phyloP scores from a whole-genome alignment of 2,797 vertebrate species.

The Bufotes viridis region DNA sequence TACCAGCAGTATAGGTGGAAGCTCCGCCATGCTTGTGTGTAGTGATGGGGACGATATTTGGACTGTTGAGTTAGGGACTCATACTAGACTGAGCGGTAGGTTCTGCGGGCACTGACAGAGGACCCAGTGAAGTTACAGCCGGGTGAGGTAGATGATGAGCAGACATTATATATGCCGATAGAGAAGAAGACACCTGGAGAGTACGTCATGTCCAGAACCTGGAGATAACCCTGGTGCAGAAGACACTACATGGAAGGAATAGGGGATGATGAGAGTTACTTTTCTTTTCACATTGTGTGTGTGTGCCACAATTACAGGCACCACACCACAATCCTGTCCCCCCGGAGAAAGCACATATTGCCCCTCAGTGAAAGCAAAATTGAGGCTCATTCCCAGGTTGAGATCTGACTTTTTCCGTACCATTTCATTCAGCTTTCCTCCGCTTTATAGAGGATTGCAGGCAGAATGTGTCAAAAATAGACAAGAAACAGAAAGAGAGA shows the following conservation, averaged over 20 bases:
- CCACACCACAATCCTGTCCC: slow-evolving; percentile 7
- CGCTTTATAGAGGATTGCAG: slow-evolving; percentile 45
- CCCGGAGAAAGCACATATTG: slow-evolving; percentile 24
- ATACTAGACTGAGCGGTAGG: background rate
- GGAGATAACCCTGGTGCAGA: background rate
- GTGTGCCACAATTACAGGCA: slow-evolving; percentile 29
- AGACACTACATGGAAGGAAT: background rate
- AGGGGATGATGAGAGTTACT: background rate
- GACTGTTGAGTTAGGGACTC: background rate
- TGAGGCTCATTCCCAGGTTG: slow-evolving; percentile 26
- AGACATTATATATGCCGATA: too few species aligned
- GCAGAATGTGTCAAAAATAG: slow-evolving; percentile 57
- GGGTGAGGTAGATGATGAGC: background rate
- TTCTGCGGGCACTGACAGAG: too few species aligned
- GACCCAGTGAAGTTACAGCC: too few species aligned
- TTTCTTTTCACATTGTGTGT: slow-evolving; percentile 8
- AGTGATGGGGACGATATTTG: too few species aligned
- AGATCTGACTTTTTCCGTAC: slow-evolving; percentile 8
- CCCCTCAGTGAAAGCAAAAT: slow-evolving; percentile 40
- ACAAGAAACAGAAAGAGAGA: slow-evolving; percentile 53
- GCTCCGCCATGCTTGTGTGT: background rate
- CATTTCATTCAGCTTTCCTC: slow-evolving; percentile 24
- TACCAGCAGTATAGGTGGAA: too few species aligned
- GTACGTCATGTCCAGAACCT: background rate
- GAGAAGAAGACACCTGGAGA: background rate